Evolutionary conservation across 2,888 invertebrate genomes (phyloP).

Genomic region (Monochamus alternatus): DNA sequence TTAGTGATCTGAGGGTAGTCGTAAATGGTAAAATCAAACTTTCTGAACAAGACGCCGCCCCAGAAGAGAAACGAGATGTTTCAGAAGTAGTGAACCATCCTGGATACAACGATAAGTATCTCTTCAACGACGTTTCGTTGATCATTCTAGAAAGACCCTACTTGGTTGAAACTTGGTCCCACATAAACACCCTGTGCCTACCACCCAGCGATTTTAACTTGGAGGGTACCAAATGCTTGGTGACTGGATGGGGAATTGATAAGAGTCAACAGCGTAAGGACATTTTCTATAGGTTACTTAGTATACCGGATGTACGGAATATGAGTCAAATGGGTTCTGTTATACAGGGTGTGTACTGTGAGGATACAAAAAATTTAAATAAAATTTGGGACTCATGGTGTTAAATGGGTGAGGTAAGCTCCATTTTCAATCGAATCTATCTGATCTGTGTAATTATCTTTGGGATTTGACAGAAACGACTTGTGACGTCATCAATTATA

Average conservation of each 20-base stretch:
- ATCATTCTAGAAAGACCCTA: slow-evolving; percentile 75
- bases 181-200: slow-evolving; percentile 79
- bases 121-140: slow-evolving; percentile 81
- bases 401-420: too few relatives aligned
- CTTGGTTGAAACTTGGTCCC: slow-evolving; percentile 73
- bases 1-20: slow-evolving; percentile 71
- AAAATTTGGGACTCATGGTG: too few relatives aligned
- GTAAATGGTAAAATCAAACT: slow-evolving; percentile 86
- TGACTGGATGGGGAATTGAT: slow-evolving; percentile 80
- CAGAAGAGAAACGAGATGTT: slow-evolving; percentile 76
- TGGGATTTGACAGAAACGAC: too few relatives aligned
- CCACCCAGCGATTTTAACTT: slow-evolving; percentile 74
- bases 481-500: too few relatives aligned
- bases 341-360: too few relatives aligned
- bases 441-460: too few relatives aligned
- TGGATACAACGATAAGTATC: slow-evolving; percentile 73
- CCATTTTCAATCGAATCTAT: too few relatives aligned
- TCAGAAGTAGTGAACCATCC: slow-evolving; percentile 71
- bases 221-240: slow-evolving; percentile 74
- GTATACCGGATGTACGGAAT: too few relatives aligned
- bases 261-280: slow-evolving; percentile 35
- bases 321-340: too few relatives aligned
- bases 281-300: background rate
- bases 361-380: too few relatives aligned
- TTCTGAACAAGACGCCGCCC: slow-evolving; percentile 75